Evolutionary conservation across 64 coral and sea anemone genomes (phyloP).

Genomic region (Actinia equina): DNA sequence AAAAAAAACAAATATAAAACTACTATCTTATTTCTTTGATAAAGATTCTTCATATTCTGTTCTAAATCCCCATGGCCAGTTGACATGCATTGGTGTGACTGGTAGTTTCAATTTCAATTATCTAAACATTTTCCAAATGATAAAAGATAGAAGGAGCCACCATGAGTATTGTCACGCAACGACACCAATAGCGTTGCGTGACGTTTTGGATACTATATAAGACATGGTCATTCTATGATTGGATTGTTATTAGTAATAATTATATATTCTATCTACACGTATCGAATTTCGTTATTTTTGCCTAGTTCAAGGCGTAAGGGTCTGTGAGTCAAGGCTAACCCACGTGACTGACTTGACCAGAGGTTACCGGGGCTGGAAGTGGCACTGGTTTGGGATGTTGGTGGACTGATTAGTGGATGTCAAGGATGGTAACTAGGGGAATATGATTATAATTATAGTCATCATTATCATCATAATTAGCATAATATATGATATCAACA

Average conservation of each 20-base stretch:
- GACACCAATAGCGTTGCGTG: too few species aligned
- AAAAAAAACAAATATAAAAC: neutral
- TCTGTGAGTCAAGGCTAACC: constrained; percentile 46
- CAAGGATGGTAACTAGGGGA: neutral
- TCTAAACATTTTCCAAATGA: too few species aligned
- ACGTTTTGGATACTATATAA: too few species aligned
- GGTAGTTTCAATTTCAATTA: too few species aligned
- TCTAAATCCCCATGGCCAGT: too few species aligned
- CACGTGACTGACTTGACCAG: constrained; percentile 34
- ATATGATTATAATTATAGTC: too few species aligned
- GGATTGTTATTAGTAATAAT: neutral
- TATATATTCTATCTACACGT: constrained; percentile 41
- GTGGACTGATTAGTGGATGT: neutral
- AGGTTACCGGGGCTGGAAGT: neutral
- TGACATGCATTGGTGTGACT: too few species aligned
- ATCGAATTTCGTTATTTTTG: constrained; percentile 86
- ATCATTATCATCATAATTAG: too few species aligned
- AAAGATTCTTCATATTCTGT: neutral
- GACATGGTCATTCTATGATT: too few species aligned
- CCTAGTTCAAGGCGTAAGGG: constrained; percentile 59
- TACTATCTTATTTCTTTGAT: neutral
- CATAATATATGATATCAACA: too few species aligned
- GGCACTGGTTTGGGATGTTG: neutral
- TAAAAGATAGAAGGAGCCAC: too few species aligned
- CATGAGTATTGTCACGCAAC: too few species aligned